Base-by-base conservation (phyloP, 1,140 invertebrate genomes). In the Lucilia sericata region DNA sequence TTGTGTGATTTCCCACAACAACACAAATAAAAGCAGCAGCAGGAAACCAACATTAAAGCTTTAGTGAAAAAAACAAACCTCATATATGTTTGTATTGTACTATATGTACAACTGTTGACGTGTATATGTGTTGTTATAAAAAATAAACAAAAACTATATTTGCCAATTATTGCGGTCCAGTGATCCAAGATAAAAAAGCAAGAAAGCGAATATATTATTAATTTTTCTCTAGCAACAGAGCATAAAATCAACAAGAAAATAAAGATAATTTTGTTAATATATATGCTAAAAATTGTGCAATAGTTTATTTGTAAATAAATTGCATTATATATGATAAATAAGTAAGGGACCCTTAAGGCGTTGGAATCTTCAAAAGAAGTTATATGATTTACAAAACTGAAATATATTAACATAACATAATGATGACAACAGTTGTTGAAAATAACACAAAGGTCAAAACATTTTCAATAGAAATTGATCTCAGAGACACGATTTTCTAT, bases 131-230 rank as follows among this genome's bases (percentile, higher is more conserved):
- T 70, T 21, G 7, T 55, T 5, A 55, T 55, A 55, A 55, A 55
- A 55, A 55, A 55, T 3, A 30, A 30, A 30, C 42, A 42, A n/a
- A 60, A 70, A 70, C 65, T 60, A 19, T 70, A 21, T 25, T 80
- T 80, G 76, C 76, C 76, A 80, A 80, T 80, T 80, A 80, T 80
- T 80, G n/a, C 49, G 76, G 42, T 80, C 51, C 76, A 80, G 8
- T 80, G 76, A 80, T 21, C 76, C 42, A 70, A 70, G 19, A 30
- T 14, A 17, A 60, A 60, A 60, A 78, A 78, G 42, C 51, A 80
- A 47, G 76, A 21, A 55, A 80, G 7, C 3, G 17, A 25, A 49
- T 19, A 14, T 34, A 2, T 12, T 34, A n/a, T 78, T 78, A 60
- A 60, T n/a, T 78, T 42, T n/a, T 74, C 30, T 25, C 21, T 5